A percentile compares a stretch with the other conserved stretches of the same genome.
Conservation (phyloP, 2,888 invertebrate genomes). For the Gryllus longicercus region DNA sequence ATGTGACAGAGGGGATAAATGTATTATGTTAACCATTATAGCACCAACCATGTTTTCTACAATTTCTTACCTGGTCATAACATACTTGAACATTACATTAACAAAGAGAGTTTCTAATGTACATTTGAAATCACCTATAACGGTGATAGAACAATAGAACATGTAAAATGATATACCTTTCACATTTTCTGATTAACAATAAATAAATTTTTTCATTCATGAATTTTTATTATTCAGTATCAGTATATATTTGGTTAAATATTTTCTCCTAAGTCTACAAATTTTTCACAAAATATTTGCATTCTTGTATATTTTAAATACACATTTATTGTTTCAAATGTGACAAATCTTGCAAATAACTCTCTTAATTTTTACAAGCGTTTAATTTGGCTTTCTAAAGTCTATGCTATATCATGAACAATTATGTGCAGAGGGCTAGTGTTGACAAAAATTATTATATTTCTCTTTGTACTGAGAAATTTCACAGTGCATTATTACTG, state of each 20-base stretch:
- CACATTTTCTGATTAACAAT: neutral
- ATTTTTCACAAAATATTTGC: conserved; percentile 8
- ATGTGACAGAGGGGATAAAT: neutral
- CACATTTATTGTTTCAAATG: neutral
- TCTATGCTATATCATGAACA: neutral
- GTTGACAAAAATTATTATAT: neutral
- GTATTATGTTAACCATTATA: neutral
- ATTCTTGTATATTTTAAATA: neutral
- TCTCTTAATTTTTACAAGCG: neutral
- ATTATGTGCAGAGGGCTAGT: neutral
- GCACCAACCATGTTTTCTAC: neutral
- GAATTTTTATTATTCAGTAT: neutral
- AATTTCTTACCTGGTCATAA: neutral
- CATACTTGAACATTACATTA: neutral
- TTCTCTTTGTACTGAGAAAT: too few species aligned
- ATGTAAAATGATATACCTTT: neutral
- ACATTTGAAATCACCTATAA: neutral
- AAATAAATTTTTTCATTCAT: neutral
- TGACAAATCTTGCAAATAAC: neutral
- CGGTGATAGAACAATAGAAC: conserved; percentile 7
- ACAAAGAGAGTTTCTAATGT: neutral
- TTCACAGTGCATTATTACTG: too few species aligned
- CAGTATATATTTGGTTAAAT: conserved; percentile 11
- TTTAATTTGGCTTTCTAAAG: neutral
- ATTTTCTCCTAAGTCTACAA: neutral